phyloP scores from a whole-genome alignment of 2,888 invertebrate genomes.

The Ptychoptera albimana region DNA sequence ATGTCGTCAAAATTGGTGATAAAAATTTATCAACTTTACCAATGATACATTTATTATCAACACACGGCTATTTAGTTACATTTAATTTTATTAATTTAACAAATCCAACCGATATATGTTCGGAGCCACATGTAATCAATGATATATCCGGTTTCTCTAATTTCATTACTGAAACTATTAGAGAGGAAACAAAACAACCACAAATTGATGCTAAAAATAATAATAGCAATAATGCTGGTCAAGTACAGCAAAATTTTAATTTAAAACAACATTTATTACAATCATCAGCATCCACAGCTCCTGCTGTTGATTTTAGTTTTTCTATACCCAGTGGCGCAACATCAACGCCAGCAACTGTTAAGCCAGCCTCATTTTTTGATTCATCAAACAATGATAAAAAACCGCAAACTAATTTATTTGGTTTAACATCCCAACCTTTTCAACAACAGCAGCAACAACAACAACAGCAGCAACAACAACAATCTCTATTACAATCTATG shows the following conservation, averaged over 20 bases:
- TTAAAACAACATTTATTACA: background rate
- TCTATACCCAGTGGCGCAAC: slow-evolving; percentile 18
- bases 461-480: slow-evolving; percentile 4
- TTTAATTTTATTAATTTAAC: slow-evolving; percentile 61
- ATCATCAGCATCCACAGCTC: background rate
- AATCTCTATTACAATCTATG: background rate
- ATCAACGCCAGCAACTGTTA: slow-evolving; percentile 20
- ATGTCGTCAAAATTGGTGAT: slow-evolving; percentile 43
- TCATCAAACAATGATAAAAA: slow-evolving; percentile 8
- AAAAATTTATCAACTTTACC: slow-evolving; percentile 58
- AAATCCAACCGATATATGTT: slow-evolving; percentile 39
- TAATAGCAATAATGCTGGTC: background rate
- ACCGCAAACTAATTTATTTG: slow-evolving; percentile 20
- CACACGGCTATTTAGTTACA: slow-evolving; percentile 58
- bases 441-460: slow-evolving; percentile 12
- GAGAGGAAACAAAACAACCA: slow-evolving; percentile 7
- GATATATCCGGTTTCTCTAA: slow-evolving; percentile 22
- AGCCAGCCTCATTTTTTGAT: slow-evolving; percentile 6
- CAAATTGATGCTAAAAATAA: no score
- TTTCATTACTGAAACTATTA: slow-evolving; percentile 14
- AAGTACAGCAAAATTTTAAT: slow-evolving; percentile 1
- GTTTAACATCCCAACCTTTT: slow-evolving; percentile 19
- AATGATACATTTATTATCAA: slow-evolving; percentile 56
- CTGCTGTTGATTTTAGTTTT: slow-evolving; percentile 16
- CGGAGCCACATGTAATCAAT: slow-evolving; percentile 37